These are phyloP conservation scores for Pyrgus malvae DNA, from an alignment of 2,888 invertebrate genomes.

Conservation along the genomic window DNA sequence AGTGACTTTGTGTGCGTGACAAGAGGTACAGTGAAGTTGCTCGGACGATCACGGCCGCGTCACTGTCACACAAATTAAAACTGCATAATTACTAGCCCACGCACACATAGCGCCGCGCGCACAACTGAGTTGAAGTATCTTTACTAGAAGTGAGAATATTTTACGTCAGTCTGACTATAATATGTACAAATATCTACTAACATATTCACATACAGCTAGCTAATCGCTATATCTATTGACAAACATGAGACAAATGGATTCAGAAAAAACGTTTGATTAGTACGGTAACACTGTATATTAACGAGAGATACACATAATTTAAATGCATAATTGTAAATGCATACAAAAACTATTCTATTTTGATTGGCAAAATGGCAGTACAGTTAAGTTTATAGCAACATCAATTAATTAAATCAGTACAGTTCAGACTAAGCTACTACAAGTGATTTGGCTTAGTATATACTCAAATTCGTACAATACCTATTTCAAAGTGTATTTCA, in stretches of 20 bases:
- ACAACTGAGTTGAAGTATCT: conserved; percentile 8
- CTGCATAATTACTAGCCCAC: neutral
- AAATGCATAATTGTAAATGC: conserved; percentile 22
- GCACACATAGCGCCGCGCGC: too few species aligned
- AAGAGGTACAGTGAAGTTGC: too few species aligned
- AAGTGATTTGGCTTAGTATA: too few species aligned
- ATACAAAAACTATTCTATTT: conserved; percentile 25
- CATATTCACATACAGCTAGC: conserved; percentile 34
- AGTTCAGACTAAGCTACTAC: too few species aligned
- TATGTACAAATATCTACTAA: conserved; percentile 18
- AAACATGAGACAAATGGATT: conserved; percentile 28
- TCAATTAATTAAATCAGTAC: too few species aligned
- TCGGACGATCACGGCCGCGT: too few species aligned
- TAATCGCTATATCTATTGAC: conserved; percentile 33
- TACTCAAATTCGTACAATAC: too few species aligned
- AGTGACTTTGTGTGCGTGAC: too few species aligned
- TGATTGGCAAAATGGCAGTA: conserved; percentile 38
- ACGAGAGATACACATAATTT: conserved; percentile 17
- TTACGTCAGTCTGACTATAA: conserved; percentile 70
- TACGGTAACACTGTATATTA: conserved; percentile 25
- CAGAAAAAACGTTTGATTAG: conserved; percentile 31
- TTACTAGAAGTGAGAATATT: conserved; percentile 13
- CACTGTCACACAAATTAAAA: too few species aligned
- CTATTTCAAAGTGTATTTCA: neutral
- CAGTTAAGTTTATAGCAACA: too few species aligned